Conservation (phyloP, 1,140 invertebrate genomes). For the Drosophila bipectinata region DNA sequence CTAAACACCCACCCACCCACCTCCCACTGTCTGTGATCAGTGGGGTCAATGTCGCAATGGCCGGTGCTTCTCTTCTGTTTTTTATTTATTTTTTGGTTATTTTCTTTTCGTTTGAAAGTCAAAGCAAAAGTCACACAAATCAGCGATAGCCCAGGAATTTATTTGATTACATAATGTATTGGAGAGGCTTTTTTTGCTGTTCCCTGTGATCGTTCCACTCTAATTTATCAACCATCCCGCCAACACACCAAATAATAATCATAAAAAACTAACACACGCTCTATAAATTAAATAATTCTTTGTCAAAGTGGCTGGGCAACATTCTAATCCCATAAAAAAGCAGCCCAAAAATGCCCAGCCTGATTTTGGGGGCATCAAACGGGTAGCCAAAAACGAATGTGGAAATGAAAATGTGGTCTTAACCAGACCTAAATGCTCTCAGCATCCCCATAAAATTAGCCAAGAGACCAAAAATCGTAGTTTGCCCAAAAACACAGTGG, state of each 20-base stretch:
- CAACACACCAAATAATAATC: constrained; percentile 53
- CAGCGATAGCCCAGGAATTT: neutral
- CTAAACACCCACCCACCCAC: constrained; percentile 11
- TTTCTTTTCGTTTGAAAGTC: constrained; percentile 5
- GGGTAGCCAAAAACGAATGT: constrained; percentile 48
- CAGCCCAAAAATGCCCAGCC: constrained; percentile 44
- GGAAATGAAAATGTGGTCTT: constrained; percentile 51
- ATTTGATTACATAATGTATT: constrained; percentile 60
- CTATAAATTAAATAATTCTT: constrained; percentile 68
- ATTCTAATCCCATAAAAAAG: constrained; percentile 76
- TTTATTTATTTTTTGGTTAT: constrained; percentile 2
- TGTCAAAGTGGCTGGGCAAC: constrained; percentile 74
- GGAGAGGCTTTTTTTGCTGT: constrained; percentile 5
- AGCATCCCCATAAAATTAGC: constrained; percentile 34
- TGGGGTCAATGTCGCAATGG: constrained; percentile 80
- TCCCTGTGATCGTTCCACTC: constrained; percentile 25
- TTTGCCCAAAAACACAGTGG: neutral
- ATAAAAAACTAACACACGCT: constrained; percentile 55
- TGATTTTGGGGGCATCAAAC: constrained; percentile 10
- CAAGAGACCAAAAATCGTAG: constrained; percentile 21
- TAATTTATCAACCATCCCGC: constrained; percentile 61
- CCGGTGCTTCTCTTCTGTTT: constrained; percentile 24
- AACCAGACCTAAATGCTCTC: constrained; percentile 32
- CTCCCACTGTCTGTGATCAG: constrained; percentile 39
- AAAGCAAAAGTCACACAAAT: constrained; percentile 15